Evolutionary conservation across 2,113 vertebrate genomes (phyloP).

Genomic region (Athene cunicularia): DNA sequence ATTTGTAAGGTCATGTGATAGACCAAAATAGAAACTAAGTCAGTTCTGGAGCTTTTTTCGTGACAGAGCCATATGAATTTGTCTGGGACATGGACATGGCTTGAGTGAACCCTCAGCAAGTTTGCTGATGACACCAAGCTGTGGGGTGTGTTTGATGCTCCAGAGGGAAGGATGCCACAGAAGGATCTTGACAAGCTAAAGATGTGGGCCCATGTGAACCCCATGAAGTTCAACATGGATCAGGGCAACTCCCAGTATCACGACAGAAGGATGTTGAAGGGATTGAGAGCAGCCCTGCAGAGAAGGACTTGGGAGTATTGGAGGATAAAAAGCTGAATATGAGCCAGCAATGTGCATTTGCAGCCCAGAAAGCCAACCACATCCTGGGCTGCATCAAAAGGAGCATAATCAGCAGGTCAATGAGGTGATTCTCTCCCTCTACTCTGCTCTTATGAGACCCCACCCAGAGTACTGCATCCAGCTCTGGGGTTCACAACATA

Average conservation of each 20-base stretch:
- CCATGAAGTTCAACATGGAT: neutral
- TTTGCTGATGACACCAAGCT: neutral
- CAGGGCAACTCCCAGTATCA: too few species aligned
- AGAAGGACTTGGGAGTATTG: neutral
- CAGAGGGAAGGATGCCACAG: neutral
- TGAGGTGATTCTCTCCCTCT: neutral
- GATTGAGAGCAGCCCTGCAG: neutral
- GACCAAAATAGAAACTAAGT: neutral
- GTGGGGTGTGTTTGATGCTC: neutral
- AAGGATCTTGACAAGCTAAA: neutral
- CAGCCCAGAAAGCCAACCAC: neutral
- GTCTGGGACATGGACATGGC: too few species aligned
- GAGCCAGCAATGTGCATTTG: accelerated
- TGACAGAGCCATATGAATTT: neutral
- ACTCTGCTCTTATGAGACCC: neutral
- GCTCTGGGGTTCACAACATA: accelerated
- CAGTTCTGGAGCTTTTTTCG: neutral
- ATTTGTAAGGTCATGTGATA: neutral
- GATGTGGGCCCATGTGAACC: neutral
- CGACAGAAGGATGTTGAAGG: neutral
- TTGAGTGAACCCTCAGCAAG: neutral
- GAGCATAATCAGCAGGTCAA: accelerated
- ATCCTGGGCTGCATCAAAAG: neutral
- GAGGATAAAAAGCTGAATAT: neutral
- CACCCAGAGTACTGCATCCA: neutral